phyloP scores from a whole-genome alignment of 2,797 vertebrate species.

The Ara ararauna region DNA sequence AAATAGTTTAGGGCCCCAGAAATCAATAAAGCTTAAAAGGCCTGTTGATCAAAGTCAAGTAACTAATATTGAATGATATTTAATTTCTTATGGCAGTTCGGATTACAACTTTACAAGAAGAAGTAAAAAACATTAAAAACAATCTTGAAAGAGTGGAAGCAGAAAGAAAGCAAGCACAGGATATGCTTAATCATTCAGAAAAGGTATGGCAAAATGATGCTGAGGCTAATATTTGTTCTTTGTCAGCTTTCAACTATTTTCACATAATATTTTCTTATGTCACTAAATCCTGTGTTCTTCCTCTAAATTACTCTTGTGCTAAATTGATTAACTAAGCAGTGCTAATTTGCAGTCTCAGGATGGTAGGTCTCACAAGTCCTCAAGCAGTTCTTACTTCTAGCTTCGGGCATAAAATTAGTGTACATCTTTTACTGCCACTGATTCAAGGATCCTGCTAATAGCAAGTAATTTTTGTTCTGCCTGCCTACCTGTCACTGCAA shows the following conservation, averaged over 20 bases:
- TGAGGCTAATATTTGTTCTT: background rate
- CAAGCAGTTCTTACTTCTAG: background rate
- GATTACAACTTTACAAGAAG: slow-evolving; percentile 91
- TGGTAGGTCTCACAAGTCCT: background rate
- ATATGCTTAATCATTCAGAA: slow-evolving; percentile 92
- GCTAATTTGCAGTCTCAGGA: background rate
- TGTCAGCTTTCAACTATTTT: background rate
- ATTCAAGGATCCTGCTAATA: background rate
- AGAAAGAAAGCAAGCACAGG: slow-evolving; percentile 93
- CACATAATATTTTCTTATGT: background rate
- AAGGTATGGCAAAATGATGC: slow-evolving; percentile 82
- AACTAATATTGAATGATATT: background rate
- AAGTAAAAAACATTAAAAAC: slow-evolving; percentile 91
- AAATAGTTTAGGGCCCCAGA: background rate
- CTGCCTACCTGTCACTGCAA: background rate
- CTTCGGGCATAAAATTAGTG: background rate
- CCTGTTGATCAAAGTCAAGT: background rate
- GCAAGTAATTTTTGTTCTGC: background rate
- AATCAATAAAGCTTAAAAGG: background rate
- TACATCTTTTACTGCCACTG: background rate
- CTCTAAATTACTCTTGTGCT: background rate
- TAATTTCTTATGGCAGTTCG: slow-evolving; percentile 80
- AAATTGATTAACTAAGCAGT: background rate
- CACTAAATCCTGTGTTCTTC: background rate
- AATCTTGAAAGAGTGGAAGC: slow-evolving; percentile 89